phyloP scores from a whole-genome alignment of 2,113 vertebrate species.

The Scolopax mira region DNA sequence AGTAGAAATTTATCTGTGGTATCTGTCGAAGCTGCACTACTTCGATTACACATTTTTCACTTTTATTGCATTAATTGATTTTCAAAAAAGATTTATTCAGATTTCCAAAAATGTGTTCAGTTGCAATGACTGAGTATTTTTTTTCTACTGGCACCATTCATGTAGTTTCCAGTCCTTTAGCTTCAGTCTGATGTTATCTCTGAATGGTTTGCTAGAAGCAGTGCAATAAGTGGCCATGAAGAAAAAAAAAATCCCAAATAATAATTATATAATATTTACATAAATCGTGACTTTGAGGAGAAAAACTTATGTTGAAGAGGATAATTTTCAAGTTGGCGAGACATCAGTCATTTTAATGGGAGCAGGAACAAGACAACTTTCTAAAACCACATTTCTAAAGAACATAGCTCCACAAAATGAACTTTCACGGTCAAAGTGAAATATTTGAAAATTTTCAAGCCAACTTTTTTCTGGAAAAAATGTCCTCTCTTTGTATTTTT shows the following conservation, averaged over 20 bases:
- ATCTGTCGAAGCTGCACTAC: background rate
- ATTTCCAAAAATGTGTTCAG: background rate
- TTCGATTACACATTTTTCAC: background rate
- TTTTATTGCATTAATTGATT: background rate
- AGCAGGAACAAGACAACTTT: background rate
- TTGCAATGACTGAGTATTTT: background rate
- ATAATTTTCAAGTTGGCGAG: background rate
- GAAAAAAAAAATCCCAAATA: background rate
- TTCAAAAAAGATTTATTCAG: background rate
- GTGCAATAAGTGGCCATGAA: background rate
- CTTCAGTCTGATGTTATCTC: background rate
- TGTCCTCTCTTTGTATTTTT: background rate
- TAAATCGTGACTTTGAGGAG: background rate
- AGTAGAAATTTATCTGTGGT: background rate
- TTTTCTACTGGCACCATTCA: background rate
- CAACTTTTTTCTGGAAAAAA: background rate
- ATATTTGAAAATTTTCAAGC: background rate
- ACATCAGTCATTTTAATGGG: background rate
- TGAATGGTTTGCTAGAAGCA: background rate
- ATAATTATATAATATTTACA: background rate
- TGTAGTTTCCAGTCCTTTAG: background rate
- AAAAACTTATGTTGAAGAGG: background rate
- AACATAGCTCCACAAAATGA: background rate
- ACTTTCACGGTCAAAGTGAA: background rate
- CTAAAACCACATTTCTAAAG: background rate